Base-by-base conservation (phyloP, 2,113 vertebrate species). In the Rhagologus leucostigma region DNA sequence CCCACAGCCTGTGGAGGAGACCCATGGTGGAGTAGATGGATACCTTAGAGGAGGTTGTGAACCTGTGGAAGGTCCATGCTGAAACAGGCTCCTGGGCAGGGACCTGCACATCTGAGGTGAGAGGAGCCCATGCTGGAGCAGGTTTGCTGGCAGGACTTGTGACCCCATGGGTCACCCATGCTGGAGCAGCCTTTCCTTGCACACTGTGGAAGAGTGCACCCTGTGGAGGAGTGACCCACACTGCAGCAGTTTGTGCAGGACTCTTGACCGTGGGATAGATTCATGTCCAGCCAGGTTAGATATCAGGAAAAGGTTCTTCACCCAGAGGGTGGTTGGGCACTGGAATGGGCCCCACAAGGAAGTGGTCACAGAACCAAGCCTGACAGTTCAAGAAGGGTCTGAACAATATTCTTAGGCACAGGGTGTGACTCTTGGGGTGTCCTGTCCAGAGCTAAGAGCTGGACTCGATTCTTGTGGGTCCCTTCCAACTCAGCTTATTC, bases 61-160 rank as follows among this genome's bases (percentile, higher is more conserved):
- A 13, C 19, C 9, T 26, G 8, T 17, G 29, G 19, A 6, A 30
- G 7, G 49, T 7, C 29, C 0, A 0, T 65, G 50, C 8, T 65
- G 70, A 1, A 39, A 19, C 11, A 47, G 15, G 50, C 10, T 47
- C n/a, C 59, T 55, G 41, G 14, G n/a, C 26, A 44, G 81, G 33
- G 26, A 26, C 49, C 49, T 46, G 49, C 39, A 39, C 41, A 32
- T 10, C 29, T 15, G 7, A 10, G 29, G 3, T 33, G 50, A 23
- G 8, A 13, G 42, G 52, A 49, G 42, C 24, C 16, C 35, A 8
- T 13, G 8, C 8, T 49, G 42, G 50, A 16, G 16, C 6, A n/a
- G 41, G 42, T 49, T 20, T 65, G 19, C 30, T n/a, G 60, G n/a
- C 10, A 65, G 42, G 12, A n/a, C 15, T 23, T n/a, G 50, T 24